Evolutionary conservation across 1,140 invertebrate genomes (phyloP).

Genomic region (Bombus balteatus): DNA sequence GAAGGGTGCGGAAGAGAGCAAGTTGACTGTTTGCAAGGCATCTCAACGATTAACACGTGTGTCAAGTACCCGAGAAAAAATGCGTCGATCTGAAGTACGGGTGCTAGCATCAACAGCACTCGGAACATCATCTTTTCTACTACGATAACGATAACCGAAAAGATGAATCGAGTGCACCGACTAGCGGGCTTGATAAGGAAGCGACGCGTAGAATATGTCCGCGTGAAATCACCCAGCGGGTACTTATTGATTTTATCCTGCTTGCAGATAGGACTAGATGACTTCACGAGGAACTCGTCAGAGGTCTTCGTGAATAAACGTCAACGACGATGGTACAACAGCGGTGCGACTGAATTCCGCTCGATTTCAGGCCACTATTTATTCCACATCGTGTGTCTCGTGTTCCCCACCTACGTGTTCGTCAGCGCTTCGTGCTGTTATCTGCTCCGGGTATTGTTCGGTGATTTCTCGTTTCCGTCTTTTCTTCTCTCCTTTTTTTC

Average conservation of each 20-base stretch:
- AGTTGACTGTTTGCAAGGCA: not conserved
- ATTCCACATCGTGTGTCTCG: conserved; percentile 65
- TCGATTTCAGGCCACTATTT: conserved; percentile 72
- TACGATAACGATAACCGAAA: not conserved
- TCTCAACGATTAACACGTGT: not conserved
- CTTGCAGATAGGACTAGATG: not conserved
- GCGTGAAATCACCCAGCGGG: conserved; percentile 1
- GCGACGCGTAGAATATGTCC: not conserved
- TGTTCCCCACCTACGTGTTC: conserved; percentile 67
- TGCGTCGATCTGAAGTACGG: conserved; percentile 5
- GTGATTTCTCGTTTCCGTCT: conserved; percentile 65
- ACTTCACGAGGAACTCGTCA: not conserved
- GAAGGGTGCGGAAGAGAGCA: not conserved
- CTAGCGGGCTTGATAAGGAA: not conserved
- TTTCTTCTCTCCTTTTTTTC: conserved; percentile 8
- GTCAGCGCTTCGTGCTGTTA: conserved; percentile 60
- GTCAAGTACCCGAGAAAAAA: conserved; percentile 53
- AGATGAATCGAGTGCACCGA: conserved; percentile 1
- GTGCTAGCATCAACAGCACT: conserved; percentile 15
- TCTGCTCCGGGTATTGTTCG: conserved; percentile 67
- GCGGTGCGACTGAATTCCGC: conserved; percentile 67
- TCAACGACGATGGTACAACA: conserved; percentile 58
- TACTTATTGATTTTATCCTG: conserved; percentile 26
- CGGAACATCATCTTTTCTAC: conserved; percentile 23
- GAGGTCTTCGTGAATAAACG: conserved; percentile 26